Conservation (phyloP, 23 tunicate genomes). For the Clavelina lepadiformis region DNA sequence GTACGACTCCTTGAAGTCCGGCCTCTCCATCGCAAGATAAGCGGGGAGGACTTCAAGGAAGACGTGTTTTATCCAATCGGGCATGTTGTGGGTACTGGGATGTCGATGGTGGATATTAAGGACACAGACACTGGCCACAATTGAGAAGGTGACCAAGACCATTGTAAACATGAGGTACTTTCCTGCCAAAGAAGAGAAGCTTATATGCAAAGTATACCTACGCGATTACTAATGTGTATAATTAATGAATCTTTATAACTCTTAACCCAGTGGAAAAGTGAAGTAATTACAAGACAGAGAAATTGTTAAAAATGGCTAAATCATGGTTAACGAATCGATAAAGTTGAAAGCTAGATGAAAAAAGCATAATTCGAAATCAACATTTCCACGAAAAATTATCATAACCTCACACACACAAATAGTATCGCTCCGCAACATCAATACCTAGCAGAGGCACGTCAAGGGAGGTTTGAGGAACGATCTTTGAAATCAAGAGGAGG, state of each 20-base stretch:
- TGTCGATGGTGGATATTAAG: slow-evolving; percentile 92
- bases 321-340: too few species aligned
- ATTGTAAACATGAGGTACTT: slow-evolving; percentile 94
- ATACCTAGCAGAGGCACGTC: slow-evolving; percentile 93
- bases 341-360: too few species aligned
- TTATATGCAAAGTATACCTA: too few species aligned
- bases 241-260: too few species aligned
- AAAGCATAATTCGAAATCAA: too few species aligned
- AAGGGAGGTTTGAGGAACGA: slow-evolving; percentile 97
- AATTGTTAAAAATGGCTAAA: too few species aligned
- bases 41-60: slow-evolving; percentile 59
- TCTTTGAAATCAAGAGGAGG: slow-evolving; percentile 89
- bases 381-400: too few species aligned
- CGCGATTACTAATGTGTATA: too few species aligned
- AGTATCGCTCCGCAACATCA: not conserved
- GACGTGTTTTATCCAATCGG: slow-evolving; percentile 38
- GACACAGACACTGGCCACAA: slow-evolving; percentile 86
- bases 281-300: too few species aligned
- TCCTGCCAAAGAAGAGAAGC: slow-evolving; percentile 29
- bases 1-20: slow-evolving; percentile 2
- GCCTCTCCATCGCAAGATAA: slow-evolving; percentile 53
- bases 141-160: slow-evolving; percentile 88
- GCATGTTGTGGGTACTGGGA: slow-evolving; percentile 88
- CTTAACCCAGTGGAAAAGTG: too few species aligned
- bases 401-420: too few species aligned